Evolutionary conservation across 2,888 invertebrate species (phyloP).

Genomic region (Periphyllus acericola): DNA sequence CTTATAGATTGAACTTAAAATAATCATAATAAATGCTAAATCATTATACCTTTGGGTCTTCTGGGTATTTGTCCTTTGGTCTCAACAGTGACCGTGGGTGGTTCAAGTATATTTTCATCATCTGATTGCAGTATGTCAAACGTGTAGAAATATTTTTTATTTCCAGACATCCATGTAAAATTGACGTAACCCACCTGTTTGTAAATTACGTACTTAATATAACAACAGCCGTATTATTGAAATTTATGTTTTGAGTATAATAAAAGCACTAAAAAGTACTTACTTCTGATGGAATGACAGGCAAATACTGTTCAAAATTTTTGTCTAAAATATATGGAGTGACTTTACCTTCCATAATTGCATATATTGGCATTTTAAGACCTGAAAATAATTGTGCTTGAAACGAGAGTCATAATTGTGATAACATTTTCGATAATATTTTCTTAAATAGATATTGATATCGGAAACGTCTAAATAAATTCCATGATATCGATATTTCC

Average conservation of each 20-base stretch:
- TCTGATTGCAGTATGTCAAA: constrained; percentile 87
- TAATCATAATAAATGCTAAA: neutral
- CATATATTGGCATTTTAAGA: constrained; percentile 87
- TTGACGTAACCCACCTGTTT: constrained; percentile 78
- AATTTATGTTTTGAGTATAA: neutral
- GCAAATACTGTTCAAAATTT: constrained; percentile 88
- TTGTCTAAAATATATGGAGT: constrained; percentile 87
- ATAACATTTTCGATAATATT: too few species aligned
- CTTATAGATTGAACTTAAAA: neutral
- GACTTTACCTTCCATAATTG: constrained; percentile 87
- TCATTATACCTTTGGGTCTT: constrained; percentile 79
- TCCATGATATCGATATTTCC: too few species aligned
- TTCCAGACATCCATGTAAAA: constrained; percentile 89
- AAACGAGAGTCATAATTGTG: neutral
- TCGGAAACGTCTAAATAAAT: too few species aligned
- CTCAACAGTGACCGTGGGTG: constrained; percentile 89
- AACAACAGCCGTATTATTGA: neutral
- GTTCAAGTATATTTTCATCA: constrained; percentile 83
- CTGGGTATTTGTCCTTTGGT: constrained; percentile 86
- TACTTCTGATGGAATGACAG: constrained; percentile 91
- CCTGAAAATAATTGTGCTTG: constrained; percentile 70
- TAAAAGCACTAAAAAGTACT: constrained; percentile 63
- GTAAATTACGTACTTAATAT: neutral
- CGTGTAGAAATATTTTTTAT: constrained; percentile 84
- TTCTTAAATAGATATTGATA: too few species aligned